A percentile compares a stretch with the other conserved stretches of the same genome.
These are phyloP conservation scores for Ceratoteleas bidentatus DNA, from an alignment of 1,140 invertebrate genomes.

Conservation along the genomic window DNA sequence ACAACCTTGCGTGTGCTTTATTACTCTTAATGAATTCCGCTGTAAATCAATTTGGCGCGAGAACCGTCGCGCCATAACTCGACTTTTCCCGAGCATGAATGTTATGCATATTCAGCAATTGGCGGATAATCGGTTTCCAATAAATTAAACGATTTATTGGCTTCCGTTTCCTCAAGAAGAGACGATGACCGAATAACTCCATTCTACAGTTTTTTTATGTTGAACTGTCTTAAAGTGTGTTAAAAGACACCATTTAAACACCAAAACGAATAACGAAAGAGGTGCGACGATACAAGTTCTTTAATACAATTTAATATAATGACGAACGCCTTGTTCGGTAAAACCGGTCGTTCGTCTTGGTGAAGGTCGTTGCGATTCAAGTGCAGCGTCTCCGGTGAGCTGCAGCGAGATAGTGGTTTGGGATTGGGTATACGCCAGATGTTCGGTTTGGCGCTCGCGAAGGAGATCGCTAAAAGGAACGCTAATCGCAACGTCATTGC, in stretches of 20 bases:
- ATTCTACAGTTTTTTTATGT: background rate
- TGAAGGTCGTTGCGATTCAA: slow-evolving; percentile 63
- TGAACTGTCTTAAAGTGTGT: background rate
- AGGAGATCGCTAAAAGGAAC: slow-evolving; percentile 59
- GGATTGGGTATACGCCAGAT: slow-evolving; percentile 65
- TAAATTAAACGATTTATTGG: background rate
- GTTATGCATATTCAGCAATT: slow-evolving; percentile 4
- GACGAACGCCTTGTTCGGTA: slow-evolving; percentile 39
- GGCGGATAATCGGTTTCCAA: background rate
- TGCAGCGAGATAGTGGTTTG: slow-evolving; percentile 45
- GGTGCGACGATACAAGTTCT: slow-evolving; percentile 18
- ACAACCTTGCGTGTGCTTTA: background rate
- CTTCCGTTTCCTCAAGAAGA: no score
- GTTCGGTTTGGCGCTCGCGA: slow-evolving; percentile 57
- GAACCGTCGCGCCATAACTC: background rate
- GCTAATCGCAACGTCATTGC: slow-evolving; percentile 66
- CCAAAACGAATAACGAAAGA: background rate
- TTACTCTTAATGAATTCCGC: slow-evolving; percentile 23
- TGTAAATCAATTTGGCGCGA: slow-evolving; percentile 26
- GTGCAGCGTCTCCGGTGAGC: slow-evolving; percentile 34
- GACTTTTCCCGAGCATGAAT: background rate
- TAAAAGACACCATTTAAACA: no score
- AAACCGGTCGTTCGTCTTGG: slow-evolving; percentile 56
- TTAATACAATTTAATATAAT: slow-evolving; percentile 18
- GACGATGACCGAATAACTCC: no score